These are phyloP conservation scores for Drosophila insularis DNA, from an alignment of 1,140 invertebrate genomes.

Conservation along the genomic window DNA sequence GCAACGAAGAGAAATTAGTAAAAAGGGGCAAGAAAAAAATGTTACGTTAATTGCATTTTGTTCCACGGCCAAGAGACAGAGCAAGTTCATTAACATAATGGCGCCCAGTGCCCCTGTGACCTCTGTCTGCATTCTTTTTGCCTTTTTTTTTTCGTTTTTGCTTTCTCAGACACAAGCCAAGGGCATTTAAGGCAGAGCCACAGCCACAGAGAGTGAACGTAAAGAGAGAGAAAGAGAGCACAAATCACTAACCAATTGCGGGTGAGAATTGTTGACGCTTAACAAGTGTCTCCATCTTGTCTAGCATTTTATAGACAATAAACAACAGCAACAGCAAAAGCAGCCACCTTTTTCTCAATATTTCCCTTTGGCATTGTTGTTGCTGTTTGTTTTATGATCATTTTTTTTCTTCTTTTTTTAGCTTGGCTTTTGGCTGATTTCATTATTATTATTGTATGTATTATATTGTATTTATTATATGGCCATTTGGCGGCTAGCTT, in stretches of 20 bases:
- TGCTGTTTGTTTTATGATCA: constrained; percentile 61
- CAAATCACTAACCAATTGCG: constrained; percentile 40
- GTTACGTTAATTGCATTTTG: constrained; percentile 29
- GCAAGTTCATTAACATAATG: constrained; percentile 60
- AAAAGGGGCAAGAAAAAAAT: neutral
- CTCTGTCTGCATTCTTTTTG: constrained; percentile 1
- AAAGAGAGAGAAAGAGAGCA: neutral
- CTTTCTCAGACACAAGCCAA: constrained; percentile 22
- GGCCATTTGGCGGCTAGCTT: constrained; percentile 47
- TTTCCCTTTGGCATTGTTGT: constrained; percentile 1
- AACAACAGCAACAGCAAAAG: constrained; percentile 17
- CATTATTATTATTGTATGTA: constrained; percentile 61
- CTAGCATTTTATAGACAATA: constrained; percentile 41
- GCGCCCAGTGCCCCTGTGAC: neutral
- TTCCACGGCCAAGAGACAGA: constrained; percentile 8
- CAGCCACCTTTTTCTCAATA: neutral
- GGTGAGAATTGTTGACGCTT: constrained; percentile 23
- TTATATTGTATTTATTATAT: constrained; percentile 43
- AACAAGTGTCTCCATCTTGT: constrained; percentile 34
- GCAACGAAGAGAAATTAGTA: neutral
- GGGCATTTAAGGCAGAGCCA: constrained; percentile 19
- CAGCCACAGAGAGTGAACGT: neutral
- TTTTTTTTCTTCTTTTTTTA: constrained; percentile 33
- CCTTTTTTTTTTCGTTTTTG: neutral
- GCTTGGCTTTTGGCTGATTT: constrained; percentile 61